Conservation (phyloP, 2,113 vertebrate species). For the Sander lucioperca region DNA sequence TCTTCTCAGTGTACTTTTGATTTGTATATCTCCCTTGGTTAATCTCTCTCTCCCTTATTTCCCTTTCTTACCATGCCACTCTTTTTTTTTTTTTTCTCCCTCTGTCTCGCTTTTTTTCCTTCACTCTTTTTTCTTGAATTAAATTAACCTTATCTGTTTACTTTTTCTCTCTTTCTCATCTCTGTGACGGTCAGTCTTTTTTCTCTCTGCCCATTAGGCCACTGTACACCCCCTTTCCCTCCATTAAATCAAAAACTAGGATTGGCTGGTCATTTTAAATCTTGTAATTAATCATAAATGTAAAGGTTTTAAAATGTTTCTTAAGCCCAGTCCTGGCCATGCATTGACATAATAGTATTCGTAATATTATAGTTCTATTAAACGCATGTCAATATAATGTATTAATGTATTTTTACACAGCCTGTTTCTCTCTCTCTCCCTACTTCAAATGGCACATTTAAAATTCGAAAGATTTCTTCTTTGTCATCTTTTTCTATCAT, state of each 20-base stretch:
- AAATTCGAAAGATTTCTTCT: neutral
- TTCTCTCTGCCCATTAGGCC: no score
- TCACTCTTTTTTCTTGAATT: no score
- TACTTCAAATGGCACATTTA: neutral
- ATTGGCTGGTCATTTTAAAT: neutral
- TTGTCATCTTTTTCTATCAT: neutral
- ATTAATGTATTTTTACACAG: neutral
- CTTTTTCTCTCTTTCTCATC: no score
- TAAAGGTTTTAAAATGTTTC: neutral
- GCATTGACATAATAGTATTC: neutral
- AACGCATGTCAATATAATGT: neutral
- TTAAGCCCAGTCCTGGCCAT: neutral
- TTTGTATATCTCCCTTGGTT: neutral
- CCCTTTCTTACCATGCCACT: no score
- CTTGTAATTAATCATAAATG: neutral
- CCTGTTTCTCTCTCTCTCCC: neutral
- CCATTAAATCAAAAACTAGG: neutral
- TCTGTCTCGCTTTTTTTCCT: neutral
- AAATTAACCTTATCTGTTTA: no score
- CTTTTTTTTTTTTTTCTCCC: neutral
- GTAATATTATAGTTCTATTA: neutral
- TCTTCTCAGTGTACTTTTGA: neutral
- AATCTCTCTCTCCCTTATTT: no score
- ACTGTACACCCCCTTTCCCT: neutral
- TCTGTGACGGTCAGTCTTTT: no score